Evolutionary conservation across 1,140 invertebrate species (phyloP), one percentile per base, ranked within the genome.

Genomic region (Centruroides sculpturatus): DNA sequence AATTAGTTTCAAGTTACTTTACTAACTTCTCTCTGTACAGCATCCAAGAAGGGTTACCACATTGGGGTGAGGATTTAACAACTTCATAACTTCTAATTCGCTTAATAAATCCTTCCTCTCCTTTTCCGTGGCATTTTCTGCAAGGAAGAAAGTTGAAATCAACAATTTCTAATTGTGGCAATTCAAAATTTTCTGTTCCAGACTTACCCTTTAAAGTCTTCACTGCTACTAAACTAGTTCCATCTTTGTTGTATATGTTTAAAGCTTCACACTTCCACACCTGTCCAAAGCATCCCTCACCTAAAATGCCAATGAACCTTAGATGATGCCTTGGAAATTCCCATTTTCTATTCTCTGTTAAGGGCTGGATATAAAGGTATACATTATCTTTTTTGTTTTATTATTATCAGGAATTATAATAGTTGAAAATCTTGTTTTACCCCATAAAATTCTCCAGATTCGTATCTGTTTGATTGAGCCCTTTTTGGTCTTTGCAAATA

Each of bases 271-370:
- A 92, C 78, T 92, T 93, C 71, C 91, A 82, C 0, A 97, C 90
- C 76, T 94, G 91, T 0, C 89, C 91, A 66, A 93, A 94, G 64
- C 89, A 92, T n/a, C 91, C 91, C 77, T 94, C 91, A 1, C 90
- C 90, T 1, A 94, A 78, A 52, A 92, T 90, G 65, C 85, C 85
- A 69, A 90, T 87, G 11, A 93, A 86, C 72, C 88, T 85, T 35
- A 93, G 76, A 59, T 83, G 81, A 70, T 92, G 87, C 55, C 91
- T 77, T 1, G 89, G 87, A 72, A 91, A 92, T 73, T 93, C 90
- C 89, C 89, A 93, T 55, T 79, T 80, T 13, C 54, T 35, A 11
- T 55, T 55, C 47, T 63, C 61, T 12, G 56, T 51, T 13, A 13
- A 51, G 41, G 46, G 35, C 35, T 56, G 46, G 35, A 11, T n/a